Evolutionary conservation across 2,797 vertebrate genomes (phyloP).

Genomic region (Cirrhinus molitorella): DNA sequence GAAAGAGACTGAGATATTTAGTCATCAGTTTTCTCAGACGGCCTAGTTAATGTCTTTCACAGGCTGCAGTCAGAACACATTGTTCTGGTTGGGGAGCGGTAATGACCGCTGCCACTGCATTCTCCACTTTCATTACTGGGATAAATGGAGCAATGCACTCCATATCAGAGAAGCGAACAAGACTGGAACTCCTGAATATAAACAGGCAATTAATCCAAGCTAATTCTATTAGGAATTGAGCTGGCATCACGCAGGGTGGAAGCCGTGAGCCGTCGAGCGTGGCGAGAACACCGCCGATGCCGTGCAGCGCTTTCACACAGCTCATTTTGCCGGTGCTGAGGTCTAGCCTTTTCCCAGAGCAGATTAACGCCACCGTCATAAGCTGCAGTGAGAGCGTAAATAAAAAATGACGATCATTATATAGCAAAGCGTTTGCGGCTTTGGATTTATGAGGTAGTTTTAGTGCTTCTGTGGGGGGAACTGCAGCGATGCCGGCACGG

Average conservation of each 20-base stretch:
- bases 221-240: constrained; percentile 79
- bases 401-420: constrained; percentile 48
- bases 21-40: constrained; percentile 55
- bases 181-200: constrained; percentile 70
- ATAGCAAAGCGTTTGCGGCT: constrained; percentile 11
- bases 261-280: constrained; percentile 31
- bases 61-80: constrained; percentile 63
- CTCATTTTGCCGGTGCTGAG: constrained; percentile 33
- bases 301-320: constrained; percentile 14
- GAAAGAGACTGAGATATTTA: constrained; percentile 53
- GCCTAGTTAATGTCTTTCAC: constrained; percentile 67
- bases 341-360: constrained; percentile 44
- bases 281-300: not conserved
- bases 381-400: constrained; percentile 24
- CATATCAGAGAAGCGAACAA: constrained; percentile 63
- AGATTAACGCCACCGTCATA: constrained; percentile 43
- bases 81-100: constrained; percentile 61
- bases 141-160: constrained; percentile 72
- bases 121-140: constrained; percentile 69
- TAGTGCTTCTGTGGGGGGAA: constrained; percentile 16
- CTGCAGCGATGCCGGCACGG: not conserved
- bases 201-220: constrained; percentile 77
- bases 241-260: constrained; percentile 61
- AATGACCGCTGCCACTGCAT: constrained; percentile 63
- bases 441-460: constrained; percentile 52